Evolutionary conservation across 2,888 invertebrate species (phyloP).

Genomic region (Scaptomyza parva): DNA sequence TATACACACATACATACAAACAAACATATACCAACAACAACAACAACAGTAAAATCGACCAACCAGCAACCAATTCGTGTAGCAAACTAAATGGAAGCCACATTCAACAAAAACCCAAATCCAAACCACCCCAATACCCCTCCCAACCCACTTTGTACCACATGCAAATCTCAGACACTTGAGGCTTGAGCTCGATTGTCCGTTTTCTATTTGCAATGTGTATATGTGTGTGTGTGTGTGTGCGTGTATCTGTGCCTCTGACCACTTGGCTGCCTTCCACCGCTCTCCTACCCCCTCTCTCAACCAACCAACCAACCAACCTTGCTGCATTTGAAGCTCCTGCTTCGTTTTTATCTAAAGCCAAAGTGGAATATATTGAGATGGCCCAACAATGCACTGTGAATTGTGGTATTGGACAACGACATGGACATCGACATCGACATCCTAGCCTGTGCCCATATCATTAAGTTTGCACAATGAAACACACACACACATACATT

Average conservation of each 20-base stretch:
- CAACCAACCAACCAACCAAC: not conserved
- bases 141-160: constrained; percentile 8
- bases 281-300: not conserved
- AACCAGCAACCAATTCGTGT: constrained; percentile 47
- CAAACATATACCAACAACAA: constrained; percentile 12
- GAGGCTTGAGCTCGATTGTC: constrained; percentile 50
- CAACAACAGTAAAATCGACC: constrained; percentile 27
- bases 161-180: constrained; percentile 71
- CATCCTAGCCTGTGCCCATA: constrained; percentile 59
- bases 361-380: constrained; percentile 65
- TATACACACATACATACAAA: constrained; percentile 38
- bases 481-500: constrained; percentile 26
- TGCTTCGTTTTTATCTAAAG: constrained; percentile 56
- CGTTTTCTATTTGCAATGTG: constrained; percentile 58
- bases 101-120: constrained; percentile 7
- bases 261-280: constrained; percentile 61
- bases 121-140: not conserved
- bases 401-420: constrained; percentile 46
- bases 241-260: constrained; percentile 45
- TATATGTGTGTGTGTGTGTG: constrained; percentile 42
- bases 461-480: constrained; percentile 71
- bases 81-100: constrained; percentile 45
- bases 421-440: constrained; percentile 28
- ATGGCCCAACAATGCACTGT: constrained; percentile 54
- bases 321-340: not conserved